Evolutionary conservation across 2,113 vertebrate species (phyloP).

Genomic region (Microtus richardsoni): DNA sequence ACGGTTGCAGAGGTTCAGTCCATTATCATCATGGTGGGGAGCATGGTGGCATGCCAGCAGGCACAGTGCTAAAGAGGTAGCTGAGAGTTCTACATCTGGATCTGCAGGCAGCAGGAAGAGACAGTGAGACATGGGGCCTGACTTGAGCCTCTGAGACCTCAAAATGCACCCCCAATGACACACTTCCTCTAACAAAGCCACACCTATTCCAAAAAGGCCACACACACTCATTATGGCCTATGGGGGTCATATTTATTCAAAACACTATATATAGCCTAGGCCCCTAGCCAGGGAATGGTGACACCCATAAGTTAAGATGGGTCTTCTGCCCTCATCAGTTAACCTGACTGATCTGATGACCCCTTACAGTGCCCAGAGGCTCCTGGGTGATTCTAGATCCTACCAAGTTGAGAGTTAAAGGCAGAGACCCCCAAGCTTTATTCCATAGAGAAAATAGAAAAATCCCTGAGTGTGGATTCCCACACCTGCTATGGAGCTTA

Average conservation of each 20-base stretch:
- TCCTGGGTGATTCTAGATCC: background rate
- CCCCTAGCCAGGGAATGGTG: background rate
- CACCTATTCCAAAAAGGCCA: background rate
- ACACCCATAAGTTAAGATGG: background rate
- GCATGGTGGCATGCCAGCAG: background rate
- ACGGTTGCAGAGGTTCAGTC: background rate
- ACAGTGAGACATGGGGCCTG: background rate
- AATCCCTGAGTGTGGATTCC: background rate
- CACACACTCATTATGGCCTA: background rate
- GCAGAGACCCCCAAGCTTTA: background rate
- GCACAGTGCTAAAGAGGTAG: background rate
- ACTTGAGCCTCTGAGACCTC: background rate
- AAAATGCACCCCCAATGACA: background rate
- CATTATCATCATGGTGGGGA: background rate
- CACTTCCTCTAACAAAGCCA: background rate
- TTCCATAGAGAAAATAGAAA: background rate
- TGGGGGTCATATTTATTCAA: background rate
- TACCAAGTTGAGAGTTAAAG: background rate
- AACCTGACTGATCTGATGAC: background rate
- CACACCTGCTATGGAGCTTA: rapidly evolving
- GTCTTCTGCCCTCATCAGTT: background rate
- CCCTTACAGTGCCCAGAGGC: background rate
- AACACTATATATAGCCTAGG: background rate
- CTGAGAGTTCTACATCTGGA: background rate
- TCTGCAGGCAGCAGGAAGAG: background rate